These are phyloP conservation scores for Nymphicus hollandicus DNA, from an alignment of 2,113 vertebrate species.

Conservation along the genomic window DNA sequence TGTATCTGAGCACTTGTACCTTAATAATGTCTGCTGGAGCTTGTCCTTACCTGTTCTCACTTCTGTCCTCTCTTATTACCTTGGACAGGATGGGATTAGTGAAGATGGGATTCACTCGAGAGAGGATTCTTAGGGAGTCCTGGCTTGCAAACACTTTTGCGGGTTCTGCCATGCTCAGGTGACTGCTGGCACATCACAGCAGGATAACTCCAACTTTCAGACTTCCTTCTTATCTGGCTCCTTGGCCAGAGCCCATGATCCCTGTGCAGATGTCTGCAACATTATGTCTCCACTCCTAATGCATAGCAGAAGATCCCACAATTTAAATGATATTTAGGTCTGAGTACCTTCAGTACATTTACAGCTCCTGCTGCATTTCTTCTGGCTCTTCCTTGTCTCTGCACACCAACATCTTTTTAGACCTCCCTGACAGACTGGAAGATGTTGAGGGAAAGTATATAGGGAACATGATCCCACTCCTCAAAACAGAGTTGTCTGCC, in stretches of 20 bases:
- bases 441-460: background rate
- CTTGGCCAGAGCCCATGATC: background rate
- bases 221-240: background rate
- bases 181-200: background rate
- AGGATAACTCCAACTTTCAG: background rate
- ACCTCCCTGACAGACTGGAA: background rate
- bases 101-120: background rate
- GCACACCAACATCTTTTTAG: background rate
- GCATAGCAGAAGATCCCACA: background rate
- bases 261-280: background rate
- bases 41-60: background rate
- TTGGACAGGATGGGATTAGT: background rate
- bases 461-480: background rate
- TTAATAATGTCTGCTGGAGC: background rate
- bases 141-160: background rate
- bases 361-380: background rate
- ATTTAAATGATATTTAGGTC: background rate
- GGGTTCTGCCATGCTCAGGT: background rate
- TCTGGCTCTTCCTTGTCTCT: background rate
- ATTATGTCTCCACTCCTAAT: background rate
- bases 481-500: background rate
- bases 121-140: background rate
- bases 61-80: background rate
- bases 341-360: background rate
- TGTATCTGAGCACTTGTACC: background rate